phyloP scores from a whole-genome alignment of 2,797 vertebrate genomes.

The Poecilia gillii region DNA sequence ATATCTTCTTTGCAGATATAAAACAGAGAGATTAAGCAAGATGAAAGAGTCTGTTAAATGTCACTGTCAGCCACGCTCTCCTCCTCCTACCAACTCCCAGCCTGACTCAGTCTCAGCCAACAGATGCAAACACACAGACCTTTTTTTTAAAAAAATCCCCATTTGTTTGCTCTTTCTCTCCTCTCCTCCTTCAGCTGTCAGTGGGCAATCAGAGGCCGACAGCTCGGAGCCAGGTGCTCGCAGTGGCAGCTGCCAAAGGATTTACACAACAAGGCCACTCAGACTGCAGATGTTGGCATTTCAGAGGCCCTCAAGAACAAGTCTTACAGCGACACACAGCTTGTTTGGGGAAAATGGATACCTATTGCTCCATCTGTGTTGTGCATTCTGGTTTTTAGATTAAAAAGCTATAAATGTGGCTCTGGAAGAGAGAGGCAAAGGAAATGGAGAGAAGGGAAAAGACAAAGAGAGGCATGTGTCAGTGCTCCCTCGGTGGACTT shows the following conservation, averaged over 20 bases:
- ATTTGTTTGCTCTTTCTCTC: slow-evolving; percentile 67
- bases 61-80: slow-evolving; percentile 14
- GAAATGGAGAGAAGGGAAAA: background rate
- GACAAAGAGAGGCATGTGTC: slow-evolving; percentile 2
- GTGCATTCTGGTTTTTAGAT: background rate
- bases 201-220: slow-evolving; percentile 73
- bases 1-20: slow-evolving; percentile 17
- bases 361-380: background rate
- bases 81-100: slow-evolving; percentile 11
- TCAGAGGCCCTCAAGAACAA: slow-evolving; percentile 29
- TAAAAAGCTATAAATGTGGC: background rate
- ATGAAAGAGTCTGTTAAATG: slow-evolving; percentile 47
- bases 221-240: slow-evolving; percentile 75
- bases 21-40: slow-evolving; percentile 15
- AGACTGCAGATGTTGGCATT: slow-evolving; percentile 70
- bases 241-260: slow-evolving; percentile 76
- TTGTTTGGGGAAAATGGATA: slow-evolving; percentile 19
- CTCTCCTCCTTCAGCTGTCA: slow-evolving; percentile 72
- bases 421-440: background rate
- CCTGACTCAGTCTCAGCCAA: slow-evolving; percentile 47
- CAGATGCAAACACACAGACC: slow-evolving; percentile 31
- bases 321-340: background rate
- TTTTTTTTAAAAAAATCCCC: slow-evolving; percentile 52
- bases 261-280: slow-evolving; percentile 61
- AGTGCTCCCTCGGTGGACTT: background rate